phyloP scores from a whole-genome alignment of 2,797 vertebrate genomes.

The Myiotriccus ornatus region DNA sequence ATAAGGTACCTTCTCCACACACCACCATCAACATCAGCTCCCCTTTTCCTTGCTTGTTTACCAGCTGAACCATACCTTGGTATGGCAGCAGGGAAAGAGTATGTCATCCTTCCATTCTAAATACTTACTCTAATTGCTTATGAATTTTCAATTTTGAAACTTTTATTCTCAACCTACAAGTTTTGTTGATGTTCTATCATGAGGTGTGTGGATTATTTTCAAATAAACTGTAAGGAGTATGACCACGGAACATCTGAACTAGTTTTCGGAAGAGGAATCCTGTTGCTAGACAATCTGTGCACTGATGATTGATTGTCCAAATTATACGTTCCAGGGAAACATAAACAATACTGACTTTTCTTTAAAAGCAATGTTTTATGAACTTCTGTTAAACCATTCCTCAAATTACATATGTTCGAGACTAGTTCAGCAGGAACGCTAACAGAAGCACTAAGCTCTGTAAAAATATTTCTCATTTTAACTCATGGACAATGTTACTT shows the following conservation, averaged over 20 bases:
- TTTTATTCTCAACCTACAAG: background rate
- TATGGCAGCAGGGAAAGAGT: background rate
- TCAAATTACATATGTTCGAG: background rate
- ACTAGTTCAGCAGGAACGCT: background rate
- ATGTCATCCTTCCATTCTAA: background rate
- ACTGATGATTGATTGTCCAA: background rate
- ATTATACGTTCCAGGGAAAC: background rate
- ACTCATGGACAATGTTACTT: background rate
- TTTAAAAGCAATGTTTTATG: background rate
- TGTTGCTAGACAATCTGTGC: background rate
- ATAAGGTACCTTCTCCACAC: background rate
- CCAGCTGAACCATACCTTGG: background rate
- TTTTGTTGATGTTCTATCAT: background rate
- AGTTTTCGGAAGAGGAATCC: background rate
- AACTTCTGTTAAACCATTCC: background rate
- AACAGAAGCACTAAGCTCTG: background rate
- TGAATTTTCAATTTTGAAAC: background rate
- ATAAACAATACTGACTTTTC: background rate
- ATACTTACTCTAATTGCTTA: background rate
- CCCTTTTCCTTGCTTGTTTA: background rate
- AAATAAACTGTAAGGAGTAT: background rate
- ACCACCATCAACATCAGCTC: background rate
- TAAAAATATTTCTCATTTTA: background rate
- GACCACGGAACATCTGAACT: background rate
- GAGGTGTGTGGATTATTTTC: background rate